Conservation (phyloP, 1,140 invertebrate genomes). For the Lepidurus couesii region DNA sequence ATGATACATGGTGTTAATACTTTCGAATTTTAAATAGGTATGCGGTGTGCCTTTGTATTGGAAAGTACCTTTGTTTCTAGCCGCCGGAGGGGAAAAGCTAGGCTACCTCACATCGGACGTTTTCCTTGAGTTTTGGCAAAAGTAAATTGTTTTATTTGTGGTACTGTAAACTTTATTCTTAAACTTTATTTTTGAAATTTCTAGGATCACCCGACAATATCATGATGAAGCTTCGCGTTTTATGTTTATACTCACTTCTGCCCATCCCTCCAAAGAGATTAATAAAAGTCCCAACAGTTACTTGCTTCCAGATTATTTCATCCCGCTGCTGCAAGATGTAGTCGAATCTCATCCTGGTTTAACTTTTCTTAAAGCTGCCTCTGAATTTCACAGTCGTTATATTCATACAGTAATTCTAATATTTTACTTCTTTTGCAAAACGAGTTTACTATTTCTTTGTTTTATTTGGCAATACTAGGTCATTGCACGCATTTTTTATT, state of each 20-base stretch:
- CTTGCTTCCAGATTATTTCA: constrained; percentile 67
- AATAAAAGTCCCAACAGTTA: constrained; percentile 39
- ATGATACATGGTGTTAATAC: constrained; percentile 34
- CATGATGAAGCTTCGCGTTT: constrained; percentile 88
- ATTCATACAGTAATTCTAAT: constrained; percentile 78
- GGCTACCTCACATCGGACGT: constrained; percentile 65
- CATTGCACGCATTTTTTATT: constrained; percentile 96
- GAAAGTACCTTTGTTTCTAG: constrained; percentile 86
- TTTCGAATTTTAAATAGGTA: constrained; percentile 27
- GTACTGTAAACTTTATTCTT: not conserved
- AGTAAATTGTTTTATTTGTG: constrained; percentile 54
- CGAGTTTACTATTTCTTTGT: constrained; percentile 32
- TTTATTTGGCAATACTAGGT: constrained; percentile 53
- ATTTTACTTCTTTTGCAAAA: constrained; percentile 22
- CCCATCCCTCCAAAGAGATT: constrained; percentile 23
- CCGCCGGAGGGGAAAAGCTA: constrained; percentile 66
- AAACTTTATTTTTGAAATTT: constrained; percentile 33
- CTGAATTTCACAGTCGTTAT: constrained; percentile 97
- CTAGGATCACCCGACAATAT: constrained; percentile 65
- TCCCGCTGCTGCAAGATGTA: constrained; percentile 90
- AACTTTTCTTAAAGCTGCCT: constrained; percentile 91
- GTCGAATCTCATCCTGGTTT: constrained; percentile 99
- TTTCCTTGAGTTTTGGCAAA: constrained; percentile 85
- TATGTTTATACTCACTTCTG: constrained; percentile 63
- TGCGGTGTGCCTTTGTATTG: constrained; percentile 69